Evolutionary conservation across 2,888 invertebrate species (phyloP).

Genomic region (Caenorhabditis angaria): DNA sequence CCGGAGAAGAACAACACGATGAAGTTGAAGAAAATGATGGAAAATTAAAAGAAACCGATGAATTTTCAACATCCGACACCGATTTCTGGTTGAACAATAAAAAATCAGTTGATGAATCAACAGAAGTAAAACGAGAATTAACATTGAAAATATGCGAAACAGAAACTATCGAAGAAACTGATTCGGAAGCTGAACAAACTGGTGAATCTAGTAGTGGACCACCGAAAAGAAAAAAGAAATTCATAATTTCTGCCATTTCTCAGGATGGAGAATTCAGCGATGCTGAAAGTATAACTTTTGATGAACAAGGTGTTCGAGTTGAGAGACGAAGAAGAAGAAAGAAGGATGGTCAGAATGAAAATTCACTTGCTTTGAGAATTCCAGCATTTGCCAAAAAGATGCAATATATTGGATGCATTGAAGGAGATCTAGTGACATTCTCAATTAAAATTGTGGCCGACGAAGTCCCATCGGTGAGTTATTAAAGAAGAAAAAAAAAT

Average conservation of each 20-base stretch:
- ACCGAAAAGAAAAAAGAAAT: slow-evolving; percentile 37
- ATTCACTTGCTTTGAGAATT: slow-evolving; percentile 30
- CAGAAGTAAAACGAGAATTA: slow-evolving; percentile 14
- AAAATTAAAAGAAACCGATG: slow-evolving; percentile 13
- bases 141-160: slow-evolving; percentile 33
- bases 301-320: slow-evolving; percentile 36
- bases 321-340: slow-evolving; percentile 19
- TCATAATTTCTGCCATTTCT: slow-evolving; percentile 42
- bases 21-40: slow-evolving; percentile 8
- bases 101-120: slow-evolving; percentile 13
- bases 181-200: slow-evolving; percentile 21
- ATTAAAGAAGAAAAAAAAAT: neutral
- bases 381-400: slow-evolving; percentile 42
- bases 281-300: slow-evolving; percentile 43
- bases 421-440: slow-evolving; percentile 36
- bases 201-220: slow-evolving; percentile 13
- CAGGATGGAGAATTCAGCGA: slow-evolving; percentile 44
- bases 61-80: slow-evolving; percentile 17
- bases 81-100: slow-evolving; percentile 13
- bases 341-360: slow-evolving; percentile 18
- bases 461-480: slow-evolving; percentile 34
- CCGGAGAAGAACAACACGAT: slow-evolving; percentile 7
- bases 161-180: slow-evolving; percentile 30
- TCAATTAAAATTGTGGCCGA: slow-evolving; percentile 33
- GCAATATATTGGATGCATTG: slow-evolving; percentile 48